Evolutionary conservation across 1,140 invertebrate genomes (phyloP).

Genomic region (Leptinotarsa texana): DNA sequence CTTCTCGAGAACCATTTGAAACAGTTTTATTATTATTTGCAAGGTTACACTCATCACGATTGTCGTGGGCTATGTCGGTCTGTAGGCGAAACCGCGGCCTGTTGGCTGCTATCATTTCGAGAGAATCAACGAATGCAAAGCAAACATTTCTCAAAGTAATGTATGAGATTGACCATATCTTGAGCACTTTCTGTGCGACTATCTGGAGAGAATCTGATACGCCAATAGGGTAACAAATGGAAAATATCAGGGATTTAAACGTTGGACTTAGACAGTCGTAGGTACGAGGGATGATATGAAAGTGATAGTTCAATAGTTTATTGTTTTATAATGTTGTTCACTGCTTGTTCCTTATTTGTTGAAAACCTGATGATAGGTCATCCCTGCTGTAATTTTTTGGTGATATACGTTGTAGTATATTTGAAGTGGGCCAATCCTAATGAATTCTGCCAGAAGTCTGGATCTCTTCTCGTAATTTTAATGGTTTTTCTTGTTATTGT

Average conservation of each 20-base stretch:
- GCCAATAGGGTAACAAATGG: not conserved
- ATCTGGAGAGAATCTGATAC: not conserved
- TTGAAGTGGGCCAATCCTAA: too few species aligned
- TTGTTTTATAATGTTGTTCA: too few species aligned
- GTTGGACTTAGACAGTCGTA: not conserved
- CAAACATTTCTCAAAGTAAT: constrained; percentile 23
- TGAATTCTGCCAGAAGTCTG: too few species aligned
- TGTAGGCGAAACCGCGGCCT: constrained; percentile 23
- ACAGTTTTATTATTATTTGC: constrained; percentile 14
- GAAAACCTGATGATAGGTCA: too few species aligned
- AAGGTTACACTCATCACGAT: constrained; percentile 30
- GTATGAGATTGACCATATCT: constrained; percentile 20
- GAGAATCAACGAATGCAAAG: constrained; percentile 14
- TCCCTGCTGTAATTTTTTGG: too few species aligned
- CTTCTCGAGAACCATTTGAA: constrained; percentile 10
- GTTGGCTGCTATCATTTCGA: constrained; percentile 15
- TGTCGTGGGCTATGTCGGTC: constrained; percentile 25
- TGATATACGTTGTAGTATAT: too few species aligned
- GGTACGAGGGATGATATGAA: not conserved
- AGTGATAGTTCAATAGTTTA: too few species aligned
- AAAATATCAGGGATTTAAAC: not conserved
- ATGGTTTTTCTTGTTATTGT: too few species aligned
- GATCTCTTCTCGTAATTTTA: too few species aligned
- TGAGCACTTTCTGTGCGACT: not conserved
- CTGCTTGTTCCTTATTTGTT: too few species aligned